Conservation (phyloP, 2,113 vertebrate genomes). For the Capreolus pygargus region DNA sequence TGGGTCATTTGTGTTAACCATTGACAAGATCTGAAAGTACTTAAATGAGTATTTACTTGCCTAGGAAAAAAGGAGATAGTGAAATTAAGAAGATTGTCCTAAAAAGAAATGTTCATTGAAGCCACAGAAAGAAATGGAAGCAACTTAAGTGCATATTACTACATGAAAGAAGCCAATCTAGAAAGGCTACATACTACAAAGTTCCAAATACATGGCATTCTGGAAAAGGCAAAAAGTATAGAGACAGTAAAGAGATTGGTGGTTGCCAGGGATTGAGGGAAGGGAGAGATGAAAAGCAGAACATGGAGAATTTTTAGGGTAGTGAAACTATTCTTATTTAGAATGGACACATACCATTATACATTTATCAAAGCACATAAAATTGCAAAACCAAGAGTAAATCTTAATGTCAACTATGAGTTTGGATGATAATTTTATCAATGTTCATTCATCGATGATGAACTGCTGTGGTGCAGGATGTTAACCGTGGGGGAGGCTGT, state of each 20-base stretch:
- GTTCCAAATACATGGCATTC: not conserved
- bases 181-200: not conserved
- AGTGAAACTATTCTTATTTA: not conserved
- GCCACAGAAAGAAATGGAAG: not conserved
- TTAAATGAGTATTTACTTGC: not conserved
- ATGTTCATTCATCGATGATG: accelerated
- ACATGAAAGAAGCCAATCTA: not conserved
- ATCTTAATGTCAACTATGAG: not conserved
- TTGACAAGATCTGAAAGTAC: not conserved
- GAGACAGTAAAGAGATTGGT: not conserved
- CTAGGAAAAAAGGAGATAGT: not conserved
- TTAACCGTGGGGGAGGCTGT: not conserved
- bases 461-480: accelerated
- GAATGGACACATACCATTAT: not conserved
- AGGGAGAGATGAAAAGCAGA: not conserved
- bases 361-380: not conserved
- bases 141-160: not conserved
- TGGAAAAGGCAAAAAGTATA: not conserved
- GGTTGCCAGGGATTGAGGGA: not conserved
- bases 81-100: not conserved
- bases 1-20: not conserved
- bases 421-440: too few species aligned
- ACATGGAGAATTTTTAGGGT: not conserved
- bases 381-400: not conserved
- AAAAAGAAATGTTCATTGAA: not conserved